Base-by-base conservation (phyloP, 1,140 invertebrate species). In the Geopemphigus sp. region DNA sequence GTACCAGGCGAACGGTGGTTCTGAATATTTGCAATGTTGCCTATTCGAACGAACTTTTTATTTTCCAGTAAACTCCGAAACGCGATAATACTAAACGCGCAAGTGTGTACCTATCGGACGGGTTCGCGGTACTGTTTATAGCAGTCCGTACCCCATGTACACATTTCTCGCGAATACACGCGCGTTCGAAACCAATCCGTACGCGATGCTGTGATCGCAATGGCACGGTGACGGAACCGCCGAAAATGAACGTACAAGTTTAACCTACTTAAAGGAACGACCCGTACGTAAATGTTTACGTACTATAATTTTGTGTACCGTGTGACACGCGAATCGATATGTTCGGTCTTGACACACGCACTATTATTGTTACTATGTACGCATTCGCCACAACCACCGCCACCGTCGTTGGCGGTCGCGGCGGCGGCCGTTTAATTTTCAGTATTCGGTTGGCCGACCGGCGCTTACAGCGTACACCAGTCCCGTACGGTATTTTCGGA, bases 301-400 rank as follows among this genome's bases (percentile, higher is more conserved):
- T 29, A 39, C 26, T 32, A 29, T 19, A 24, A n/a, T 47, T 50
- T 39, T 39, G 32, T 39, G 54, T 73, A 39, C 32, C 53, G 54
- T 63, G 32, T 45, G 74, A 78, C 74, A 63, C 50, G 56, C 74
- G 14, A 78, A 78, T 78, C 74, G 74, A 78, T 78, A 78, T 63
- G 63, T 63, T 61, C 12, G 39, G 45, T 61, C 56, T 63, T 29
- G 56, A 78, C 57, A 50, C 74, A 78, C 74, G 57, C 74, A 63
- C 39, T 63, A 50, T 76, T 76, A 50, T 76, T 76, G 72, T 57
- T 78, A 63, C 22, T 54, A 50, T 26, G 26, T 39, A 39, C 32
- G 8, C 32, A 39, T 39, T 39, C 32, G 32, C n/a, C n/a, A n/a
- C 6, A 5, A 54, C 1, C 15, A 54, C 15, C 5, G 56, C 24